Conservation (phyloP, 1,140 invertebrate genomes). For the Trichoplusia ni region DNA sequence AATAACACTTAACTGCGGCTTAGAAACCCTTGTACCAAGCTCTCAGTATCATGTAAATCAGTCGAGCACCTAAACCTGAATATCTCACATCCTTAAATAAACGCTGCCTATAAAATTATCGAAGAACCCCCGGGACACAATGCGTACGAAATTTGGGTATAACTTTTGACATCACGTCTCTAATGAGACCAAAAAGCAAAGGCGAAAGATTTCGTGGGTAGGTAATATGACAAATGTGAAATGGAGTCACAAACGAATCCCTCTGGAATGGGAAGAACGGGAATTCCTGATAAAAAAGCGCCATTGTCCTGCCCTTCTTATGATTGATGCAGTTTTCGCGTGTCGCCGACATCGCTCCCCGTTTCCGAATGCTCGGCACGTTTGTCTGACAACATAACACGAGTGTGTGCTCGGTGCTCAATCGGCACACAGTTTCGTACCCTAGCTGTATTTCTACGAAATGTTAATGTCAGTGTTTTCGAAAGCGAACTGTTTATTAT, state of each 20-base stretch:
- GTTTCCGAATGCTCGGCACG: conserved; percentile 22
- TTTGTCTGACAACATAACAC: conserved; percentile 21
- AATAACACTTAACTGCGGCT: no score
- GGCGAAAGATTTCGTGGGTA: conserved; percentile 11
- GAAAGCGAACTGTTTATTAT: conserved; percentile 6
- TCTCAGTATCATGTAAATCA: no score
- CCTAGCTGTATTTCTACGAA: not conserved
- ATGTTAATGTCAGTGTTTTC: conserved; percentile 8
- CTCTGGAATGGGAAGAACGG: conserved; percentile 49
- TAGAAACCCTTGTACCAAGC: no score
- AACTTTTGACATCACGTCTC: conserved; percentile 24
- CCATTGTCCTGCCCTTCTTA: conserved; percentile 52
- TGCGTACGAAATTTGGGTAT: conserved; percentile 11
- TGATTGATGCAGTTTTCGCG: conserved; percentile 61
- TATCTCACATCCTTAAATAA: no score
- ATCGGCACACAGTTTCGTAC: conserved; percentile 15
- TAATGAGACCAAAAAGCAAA: conserved; percentile 19
- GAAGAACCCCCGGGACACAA: conserved; percentile 3
- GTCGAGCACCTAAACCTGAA: no score
- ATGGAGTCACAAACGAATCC: conserved; percentile 38
- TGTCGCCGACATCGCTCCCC: conserved; percentile 40
- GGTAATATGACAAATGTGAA: conserved; percentile 33
- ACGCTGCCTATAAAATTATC: no score
- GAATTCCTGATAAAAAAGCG: conserved; percentile 51
- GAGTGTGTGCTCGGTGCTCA: conserved; percentile 14